Evolutionary conservation across 2,113 vertebrate species (phyloP), one percentile per base, ranked within the genome.

Genomic region (Xenopus laevis): DNA sequence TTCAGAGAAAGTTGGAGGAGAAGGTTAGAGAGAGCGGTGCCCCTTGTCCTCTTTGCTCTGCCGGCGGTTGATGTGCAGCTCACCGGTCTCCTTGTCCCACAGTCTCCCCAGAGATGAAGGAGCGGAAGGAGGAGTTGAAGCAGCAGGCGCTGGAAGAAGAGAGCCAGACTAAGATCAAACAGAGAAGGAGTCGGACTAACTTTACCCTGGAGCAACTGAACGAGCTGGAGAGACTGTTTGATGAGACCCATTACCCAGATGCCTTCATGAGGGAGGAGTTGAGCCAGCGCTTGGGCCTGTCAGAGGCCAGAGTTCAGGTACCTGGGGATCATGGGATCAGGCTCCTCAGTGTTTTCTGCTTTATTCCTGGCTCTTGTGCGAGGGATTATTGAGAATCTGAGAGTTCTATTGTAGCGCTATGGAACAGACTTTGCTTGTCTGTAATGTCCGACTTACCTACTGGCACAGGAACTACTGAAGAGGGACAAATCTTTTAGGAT

Each of bases 221-320:
- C 79, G 97, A 99, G 85, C 90, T 99, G 81, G 96, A 99, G 84
- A 86, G 97, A 83, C 94, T 99, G 64, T 99, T 99, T 81, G 97
- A 99, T 65, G 97, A 99, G 87, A 99, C 96, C 18, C 97, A 99
- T 87, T 99, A 99, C 71, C 97, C 97, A 20, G 97, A 99, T 81
- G 97, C 97, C 65, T 99, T 99, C 87, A 99, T 99, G 97, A 91
- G 97, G 46, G 97, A 99, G 85, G 97, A 99, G 83, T 93, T 99
- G 75, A 98, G 97, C 88, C 97, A 99, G 88, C 78, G 97, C 45
- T 92, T 98, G 84, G 97, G 97, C 63, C 91, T 98, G 27, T 97
- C 97, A 0, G 96, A 98, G 85, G 97, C 95, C 86, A 88, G 96
- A 76, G 97, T 96, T 53, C 96, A 98, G 93, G 97, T 97, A 93